Conservation (phyloP, 2,113 vertebrate genomes). For the Chelonoidis abingdonii region DNA sequence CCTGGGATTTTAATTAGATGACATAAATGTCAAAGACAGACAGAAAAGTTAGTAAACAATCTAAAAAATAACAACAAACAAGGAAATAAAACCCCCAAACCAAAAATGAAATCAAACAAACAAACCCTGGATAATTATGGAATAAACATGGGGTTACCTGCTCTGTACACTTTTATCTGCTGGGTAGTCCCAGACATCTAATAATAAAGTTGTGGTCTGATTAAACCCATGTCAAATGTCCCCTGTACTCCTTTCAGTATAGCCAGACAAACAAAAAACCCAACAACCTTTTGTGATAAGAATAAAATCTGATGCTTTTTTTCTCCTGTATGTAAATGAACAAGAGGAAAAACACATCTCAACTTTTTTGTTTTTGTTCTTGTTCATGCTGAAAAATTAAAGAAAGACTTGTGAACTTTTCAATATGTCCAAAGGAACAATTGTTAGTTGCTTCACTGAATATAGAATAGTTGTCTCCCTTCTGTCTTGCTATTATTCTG, state of each 20-base stretch:
- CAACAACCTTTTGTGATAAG: background rate
- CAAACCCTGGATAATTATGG: background rate
- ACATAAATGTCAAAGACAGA: constrained; percentile 8
- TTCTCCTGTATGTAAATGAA: background rate
- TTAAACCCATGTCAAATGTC: too few species aligned
- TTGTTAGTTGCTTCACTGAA: background rate
- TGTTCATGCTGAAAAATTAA: background rate
- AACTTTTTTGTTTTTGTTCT: background rate
- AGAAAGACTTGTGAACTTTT: background rate
- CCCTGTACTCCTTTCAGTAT: too few species aligned
- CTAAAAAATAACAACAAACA: background rate
- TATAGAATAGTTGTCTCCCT: background rate
- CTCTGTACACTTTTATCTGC: too few species aligned
- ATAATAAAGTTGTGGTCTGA: too few species aligned
- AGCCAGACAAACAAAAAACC: too few species aligned
- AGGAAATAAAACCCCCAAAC: background rate
- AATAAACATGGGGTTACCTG: too few species aligned
- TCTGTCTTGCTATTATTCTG: background rate
- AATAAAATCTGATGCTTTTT: background rate
- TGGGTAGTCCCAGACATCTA: too few species aligned
- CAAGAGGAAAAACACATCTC: background rate
- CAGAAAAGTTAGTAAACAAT: background rate
- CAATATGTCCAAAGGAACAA: background rate
- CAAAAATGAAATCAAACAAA: background rate
- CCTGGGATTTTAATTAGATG: constrained; percentile 2